Conservation (phyloP, 2,113 vertebrate species). For the Boleophthalmus pectinirostris region DNA sequence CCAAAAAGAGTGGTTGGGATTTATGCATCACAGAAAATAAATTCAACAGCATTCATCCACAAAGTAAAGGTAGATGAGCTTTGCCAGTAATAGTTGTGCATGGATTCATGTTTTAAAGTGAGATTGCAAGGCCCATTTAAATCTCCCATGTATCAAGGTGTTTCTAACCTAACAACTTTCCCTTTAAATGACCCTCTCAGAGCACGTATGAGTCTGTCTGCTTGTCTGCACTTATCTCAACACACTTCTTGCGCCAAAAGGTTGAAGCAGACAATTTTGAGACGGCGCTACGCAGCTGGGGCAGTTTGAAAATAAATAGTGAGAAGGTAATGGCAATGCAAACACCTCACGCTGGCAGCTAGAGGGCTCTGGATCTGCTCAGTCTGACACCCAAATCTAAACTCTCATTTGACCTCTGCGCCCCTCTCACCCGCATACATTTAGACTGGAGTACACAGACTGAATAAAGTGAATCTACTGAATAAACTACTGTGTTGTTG, state of each 20-base stretch:
- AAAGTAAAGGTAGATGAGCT: background rate
- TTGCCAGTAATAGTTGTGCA: background rate
- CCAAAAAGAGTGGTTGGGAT: background rate
- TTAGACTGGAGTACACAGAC: background rate
- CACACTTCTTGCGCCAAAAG: slow-evolving; percentile 22
- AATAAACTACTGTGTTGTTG: background rate
- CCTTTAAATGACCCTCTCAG: slow-evolving; percentile 13
- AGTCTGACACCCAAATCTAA: slow-evolving; percentile 54
- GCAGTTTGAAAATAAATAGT: slow-evolving; percentile 72
- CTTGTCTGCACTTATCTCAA: slow-evolving; percentile 34
- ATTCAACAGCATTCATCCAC: background rate
- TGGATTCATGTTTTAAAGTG: background rate
- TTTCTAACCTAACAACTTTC: slow-evolving; percentile 8
- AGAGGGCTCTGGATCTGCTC: slow-evolving; percentile 71
- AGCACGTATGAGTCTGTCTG: slow-evolving; percentile 29
- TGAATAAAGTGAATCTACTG: background rate
- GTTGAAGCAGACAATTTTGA: slow-evolving; percentile 43
- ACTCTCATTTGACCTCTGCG: slow-evolving; percentile 58
- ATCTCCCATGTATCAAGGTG: background rate
- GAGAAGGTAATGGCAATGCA: slow-evolving; percentile 69
- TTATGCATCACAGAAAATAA: background rate
- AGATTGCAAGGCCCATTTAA: background rate
- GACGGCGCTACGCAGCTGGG: slow-evolving; percentile 48
- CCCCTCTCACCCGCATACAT: slow-evolving; percentile 26
- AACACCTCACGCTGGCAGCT: slow-evolving; percentile 70